A percentile compares a stretch with the other conserved stretches of the same genome.
phyloP scores from a whole-genome alignment of 1,140 invertebrate genomes.

The Macrosteles quadrilineatus region DNA sequence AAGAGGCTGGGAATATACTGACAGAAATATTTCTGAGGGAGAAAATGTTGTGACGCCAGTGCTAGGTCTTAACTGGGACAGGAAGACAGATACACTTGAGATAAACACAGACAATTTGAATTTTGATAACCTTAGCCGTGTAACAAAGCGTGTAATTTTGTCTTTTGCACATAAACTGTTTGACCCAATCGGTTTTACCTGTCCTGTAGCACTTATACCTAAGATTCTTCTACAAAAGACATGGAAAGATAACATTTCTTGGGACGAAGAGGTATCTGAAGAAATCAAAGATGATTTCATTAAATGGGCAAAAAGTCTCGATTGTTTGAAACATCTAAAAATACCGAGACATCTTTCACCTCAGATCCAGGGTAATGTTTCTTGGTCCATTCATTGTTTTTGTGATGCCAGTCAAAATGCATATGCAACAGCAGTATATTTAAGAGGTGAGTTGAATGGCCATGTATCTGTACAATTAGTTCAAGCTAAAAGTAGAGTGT shows the following conservation, averaged over 20 bases:
- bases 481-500: slow-evolving; percentile 7
- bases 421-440: slow-evolving; percentile 20
- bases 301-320: slow-evolving; percentile 1
- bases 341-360: not conserved
- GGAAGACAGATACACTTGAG: not conserved
- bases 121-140: not conserved
- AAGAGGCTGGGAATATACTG: not conserved
- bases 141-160: slow-evolving; percentile 37
- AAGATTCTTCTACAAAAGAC: slow-evolving; percentile 34
- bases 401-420: slow-evolving; percentile 14
- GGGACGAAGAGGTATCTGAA: slow-evolving; percentile 34
- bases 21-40: not conserved
- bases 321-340: not conserved
- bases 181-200: slow-evolving; percentile 37
- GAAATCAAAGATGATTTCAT: slow-evolving; percentile 20
- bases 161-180: slow-evolving; percentile 19
- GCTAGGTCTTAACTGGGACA: not conserved
- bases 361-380: not conserved
- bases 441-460: not conserved
- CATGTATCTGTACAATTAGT: slow-evolving; percentile 11
- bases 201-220: slow-evolving; percentile 20
- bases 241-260: slow-evolving; percentile 26
- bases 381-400: slow-evolving; percentile 13
- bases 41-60: not conserved
- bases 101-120: not conserved